phyloP scores from a whole-genome alignment of 2,797 vertebrate genomes.

The Intellagama lesueurii region DNA sequence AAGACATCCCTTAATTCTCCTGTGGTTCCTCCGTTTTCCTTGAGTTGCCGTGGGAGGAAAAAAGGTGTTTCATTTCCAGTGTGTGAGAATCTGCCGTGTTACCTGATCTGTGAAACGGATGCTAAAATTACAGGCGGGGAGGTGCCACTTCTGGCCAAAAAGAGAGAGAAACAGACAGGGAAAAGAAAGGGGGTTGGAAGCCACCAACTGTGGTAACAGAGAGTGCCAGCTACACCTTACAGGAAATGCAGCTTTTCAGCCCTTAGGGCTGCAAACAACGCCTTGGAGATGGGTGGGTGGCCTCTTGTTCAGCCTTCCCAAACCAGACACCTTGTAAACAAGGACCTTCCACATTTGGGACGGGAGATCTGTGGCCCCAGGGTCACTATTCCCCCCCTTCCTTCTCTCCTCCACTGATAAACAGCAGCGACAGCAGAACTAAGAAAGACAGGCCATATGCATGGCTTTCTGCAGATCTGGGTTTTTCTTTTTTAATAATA shows the following conservation, averaged over 20 bases:
- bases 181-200: neutral
- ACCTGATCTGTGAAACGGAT: neutral
- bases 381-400: too few species aligned
- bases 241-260: neutral
- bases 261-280: neutral
- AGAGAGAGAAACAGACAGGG: too few species aligned
- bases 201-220: neutral
- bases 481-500: too few species aligned
- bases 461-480: too few species aligned
- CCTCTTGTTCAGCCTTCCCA: neutral
- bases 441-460: too few species aligned
- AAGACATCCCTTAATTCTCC: too few species aligned
- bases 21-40: too few species aligned
- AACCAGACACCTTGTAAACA: neutral
- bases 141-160: neutral
- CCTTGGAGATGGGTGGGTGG: neutral
- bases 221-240: neutral
- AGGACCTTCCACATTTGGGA: too few species aligned
- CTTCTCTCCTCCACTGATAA: too few species aligned
- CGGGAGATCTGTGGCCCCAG: too few species aligned
- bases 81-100: neutral
- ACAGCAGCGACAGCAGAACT: neutral
- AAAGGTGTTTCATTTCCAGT: too few species aligned
- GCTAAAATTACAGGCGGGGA: neutral
- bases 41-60: too few species aligned